phyloP scores from a whole-genome alignment of 2,113 vertebrate species.

The Syngnathus typhle region DNA sequence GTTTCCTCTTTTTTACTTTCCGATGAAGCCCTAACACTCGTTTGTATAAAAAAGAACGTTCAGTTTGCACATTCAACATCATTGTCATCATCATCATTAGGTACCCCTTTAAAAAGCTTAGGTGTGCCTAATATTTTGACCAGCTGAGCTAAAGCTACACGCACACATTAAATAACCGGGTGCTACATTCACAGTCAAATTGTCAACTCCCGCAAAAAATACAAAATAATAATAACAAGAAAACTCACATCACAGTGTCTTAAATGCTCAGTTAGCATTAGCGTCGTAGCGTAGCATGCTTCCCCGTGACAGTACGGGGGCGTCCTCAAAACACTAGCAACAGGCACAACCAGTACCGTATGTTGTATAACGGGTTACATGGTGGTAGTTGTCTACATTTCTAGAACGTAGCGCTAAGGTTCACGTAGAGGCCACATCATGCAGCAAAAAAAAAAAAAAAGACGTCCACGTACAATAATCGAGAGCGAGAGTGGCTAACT shows the following conservation, averaged over 20 bases:
- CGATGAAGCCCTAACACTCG: background rate
- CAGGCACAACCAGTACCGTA: background rate
- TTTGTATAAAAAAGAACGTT: background rate
- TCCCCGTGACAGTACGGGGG: background rate
- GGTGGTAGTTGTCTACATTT: background rate
- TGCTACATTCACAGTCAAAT: conserved; percentile 3
- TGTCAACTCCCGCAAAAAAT: background rate
- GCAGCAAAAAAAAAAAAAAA: background rate
- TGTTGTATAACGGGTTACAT: background rate
- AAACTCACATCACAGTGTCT: background rate
- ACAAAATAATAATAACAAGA: background rate
- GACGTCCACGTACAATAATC: background rate
- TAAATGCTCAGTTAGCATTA: background rate
- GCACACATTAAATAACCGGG: background rate
- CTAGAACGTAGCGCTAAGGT: background rate
- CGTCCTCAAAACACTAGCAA: background rate
- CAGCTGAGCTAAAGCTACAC: background rate
- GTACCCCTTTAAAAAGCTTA: background rate
- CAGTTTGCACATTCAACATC: background rate
- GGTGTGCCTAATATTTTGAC: background rate
- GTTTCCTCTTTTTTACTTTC: background rate
- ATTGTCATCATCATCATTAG: background rate
- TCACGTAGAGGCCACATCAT: background rate
- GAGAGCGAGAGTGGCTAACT: background rate
- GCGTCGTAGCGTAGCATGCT: background rate